These are phyloP conservation scores for Tringa solitaria DNA, from an alignment of 2,113 vertebrate genomes.

Conservation along the genomic window DNA sequence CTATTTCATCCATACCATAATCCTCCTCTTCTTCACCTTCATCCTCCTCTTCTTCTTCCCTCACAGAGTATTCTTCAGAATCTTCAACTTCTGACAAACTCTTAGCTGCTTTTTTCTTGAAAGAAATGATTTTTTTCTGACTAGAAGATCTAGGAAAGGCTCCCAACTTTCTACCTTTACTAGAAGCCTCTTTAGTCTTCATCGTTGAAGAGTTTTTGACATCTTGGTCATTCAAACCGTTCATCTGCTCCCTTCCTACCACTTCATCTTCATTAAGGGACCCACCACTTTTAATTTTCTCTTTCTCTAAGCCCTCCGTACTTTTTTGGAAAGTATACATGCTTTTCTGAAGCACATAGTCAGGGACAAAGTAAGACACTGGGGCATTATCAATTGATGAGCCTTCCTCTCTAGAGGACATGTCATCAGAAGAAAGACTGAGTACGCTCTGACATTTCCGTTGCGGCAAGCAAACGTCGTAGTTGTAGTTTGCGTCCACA, in stretches of 20 bases:
- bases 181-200: conserved; percentile 22
- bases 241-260: neutral
- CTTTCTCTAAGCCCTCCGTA: conserved; percentile 18
- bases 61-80: conserved; percentile 61
- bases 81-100: conserved; percentile 62
- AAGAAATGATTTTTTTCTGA: neutral
- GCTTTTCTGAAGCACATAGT: conserved; percentile 67
- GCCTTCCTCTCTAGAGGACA: conserved; percentile 53
- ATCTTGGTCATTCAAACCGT: neutral
- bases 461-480: neutral
- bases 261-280: conserved; percentile 52
- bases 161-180: conserved; percentile 13
- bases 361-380: conserved; percentile 62
- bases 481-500: neutral
- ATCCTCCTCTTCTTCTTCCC: conserved; percentile 41
- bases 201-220: neutral
- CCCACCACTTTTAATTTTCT: conserved; percentile 42
- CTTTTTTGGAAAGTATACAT: conserved; percentile 41
- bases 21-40: conserved; percentile 45
- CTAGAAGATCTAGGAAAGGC: conserved; percentile 21
- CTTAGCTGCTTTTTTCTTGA: conserved; percentile 48
- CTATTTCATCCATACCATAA: conserved; percentile 16
- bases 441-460: conserved; percentile 44
- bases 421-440: conserved; percentile 66
- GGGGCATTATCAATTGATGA: conserved; percentile 44